Percentiles rank a stretch among this genome's conserved stretches.
phyloP scores from a whole-genome alignment of 2,888 invertebrate species.

The Germaria angustata region DNA sequence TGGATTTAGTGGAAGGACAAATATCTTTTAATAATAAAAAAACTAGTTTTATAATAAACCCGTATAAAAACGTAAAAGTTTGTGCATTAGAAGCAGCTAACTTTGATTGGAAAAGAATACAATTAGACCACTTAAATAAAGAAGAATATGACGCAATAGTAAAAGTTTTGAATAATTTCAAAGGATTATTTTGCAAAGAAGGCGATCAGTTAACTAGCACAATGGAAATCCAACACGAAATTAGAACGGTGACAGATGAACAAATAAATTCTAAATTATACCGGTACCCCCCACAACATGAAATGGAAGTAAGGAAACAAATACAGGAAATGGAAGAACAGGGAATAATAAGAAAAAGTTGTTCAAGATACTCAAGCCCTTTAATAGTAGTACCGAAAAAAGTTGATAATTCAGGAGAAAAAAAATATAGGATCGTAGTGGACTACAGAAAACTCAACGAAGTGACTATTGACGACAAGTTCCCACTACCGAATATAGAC shows the following conservation, averaged over 20 bases:
- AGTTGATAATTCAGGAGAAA: conserved; percentile 12
- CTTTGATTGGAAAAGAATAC: conserved; percentile 1
- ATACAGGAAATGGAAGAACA: conserved; percentile 49
- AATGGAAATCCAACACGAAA: conserved; percentile 19
- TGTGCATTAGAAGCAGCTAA: background rate
- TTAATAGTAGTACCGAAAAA: conserved; percentile 44
- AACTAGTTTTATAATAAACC: conserved; percentile 23
- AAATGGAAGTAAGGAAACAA: conserved; percentile 25
- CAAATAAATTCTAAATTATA: conserved; percentile 45
- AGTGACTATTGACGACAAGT: background rate
- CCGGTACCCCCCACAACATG: background rate
- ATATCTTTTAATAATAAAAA: conserved; percentile 8
- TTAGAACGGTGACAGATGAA: conserved; percentile 27
- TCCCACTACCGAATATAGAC: too few species aligned
- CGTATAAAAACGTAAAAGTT: conserved; percentile 16
- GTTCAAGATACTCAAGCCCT: conserved; percentile 32
- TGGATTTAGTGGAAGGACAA: conserved; percentile 32
- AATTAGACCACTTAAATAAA: conserved; percentile 32
- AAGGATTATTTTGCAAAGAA: conserved; percentile 33
- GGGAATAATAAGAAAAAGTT: conserved; percentile 14
- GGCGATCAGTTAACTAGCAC: conserved; percentile 1
- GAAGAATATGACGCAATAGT: conserved; percentile 17
- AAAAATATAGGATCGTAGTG: conserved; percentile 21
- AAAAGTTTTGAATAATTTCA: conserved; percentile 21
- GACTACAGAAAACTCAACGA: conserved; percentile 35